Conservation (phyloP, 2,797 vertebrate species). For the Sebastes hubbsi region DNA sequence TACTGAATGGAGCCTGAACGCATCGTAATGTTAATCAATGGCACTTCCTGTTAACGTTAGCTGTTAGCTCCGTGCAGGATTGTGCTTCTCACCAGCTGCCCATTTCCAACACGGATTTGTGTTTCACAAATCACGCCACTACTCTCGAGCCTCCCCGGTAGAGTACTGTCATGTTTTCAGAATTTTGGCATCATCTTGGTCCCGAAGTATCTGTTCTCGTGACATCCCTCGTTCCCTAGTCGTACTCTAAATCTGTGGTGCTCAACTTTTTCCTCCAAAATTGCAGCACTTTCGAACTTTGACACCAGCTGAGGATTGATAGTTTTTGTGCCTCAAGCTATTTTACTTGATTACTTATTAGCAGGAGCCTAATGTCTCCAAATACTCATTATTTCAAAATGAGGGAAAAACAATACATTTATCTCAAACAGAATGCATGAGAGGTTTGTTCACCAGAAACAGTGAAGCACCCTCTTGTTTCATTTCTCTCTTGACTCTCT, state of each 20-base stretch:
- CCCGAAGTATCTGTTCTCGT: too few species aligned
- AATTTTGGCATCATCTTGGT: too few species aligned
- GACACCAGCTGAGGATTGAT: slow-evolving; percentile 43
- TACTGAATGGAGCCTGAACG: too few species aligned
- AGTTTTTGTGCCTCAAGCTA: slow-evolving; percentile 13
- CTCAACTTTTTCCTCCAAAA: neutral
- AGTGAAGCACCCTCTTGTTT: neutral
- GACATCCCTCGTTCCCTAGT: neutral
- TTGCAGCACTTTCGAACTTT: slow-evolving; percentile 43
- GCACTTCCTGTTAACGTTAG: too few species aligned
- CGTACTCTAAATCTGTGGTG: neutral
- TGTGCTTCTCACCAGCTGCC: too few species aligned
- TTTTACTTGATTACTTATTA: slow-evolving; percentile 61
- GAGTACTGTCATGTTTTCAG: too few species aligned
- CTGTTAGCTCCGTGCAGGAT: too few species aligned
- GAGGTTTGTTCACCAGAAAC: slow-evolving; percentile 19
- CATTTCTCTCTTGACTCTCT: slow-evolving; percentile 6
- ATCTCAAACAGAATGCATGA: slow-evolving; percentile 31
- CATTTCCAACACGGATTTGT: too few species aligned
- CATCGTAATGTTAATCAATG: too few species aligned
- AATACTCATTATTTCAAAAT: slow-evolving; percentile 54
- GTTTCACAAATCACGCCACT: too few species aligned
- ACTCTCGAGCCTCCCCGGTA: too few species aligned
- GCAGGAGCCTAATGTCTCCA: slow-evolving; percentile 57
- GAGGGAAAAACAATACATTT: slow-evolving; percentile 43